phyloP scores from a whole-genome alignment of 2,113 vertebrate species.

The Hiodon tergisus region DNA sequence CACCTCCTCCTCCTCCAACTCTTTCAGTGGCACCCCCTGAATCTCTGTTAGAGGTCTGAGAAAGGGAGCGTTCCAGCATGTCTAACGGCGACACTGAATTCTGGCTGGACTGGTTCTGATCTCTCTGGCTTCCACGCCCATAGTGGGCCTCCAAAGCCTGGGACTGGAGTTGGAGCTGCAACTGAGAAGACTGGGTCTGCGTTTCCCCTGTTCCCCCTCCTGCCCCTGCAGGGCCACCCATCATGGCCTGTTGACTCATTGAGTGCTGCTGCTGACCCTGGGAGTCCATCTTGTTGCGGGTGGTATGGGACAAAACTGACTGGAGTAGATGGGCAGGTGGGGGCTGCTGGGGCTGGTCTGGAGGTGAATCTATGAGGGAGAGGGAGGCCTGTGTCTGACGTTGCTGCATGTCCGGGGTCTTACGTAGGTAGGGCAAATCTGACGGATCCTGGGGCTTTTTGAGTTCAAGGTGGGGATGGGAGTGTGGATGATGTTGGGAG shows the following conservation, averaged over 20 bases:
- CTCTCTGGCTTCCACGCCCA: conserved; percentile 56
- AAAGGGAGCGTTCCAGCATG: conserved; percentile 60
- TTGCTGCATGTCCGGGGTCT: conserved; percentile 54
- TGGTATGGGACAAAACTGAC: conserved; percentile 73
- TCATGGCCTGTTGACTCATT: conserved; percentile 61
- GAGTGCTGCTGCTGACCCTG: conserved; percentile 48
- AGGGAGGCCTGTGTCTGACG: conserved; percentile 55
- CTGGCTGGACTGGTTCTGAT: conserved; percentile 57
- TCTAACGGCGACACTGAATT: conserved; percentile 58
- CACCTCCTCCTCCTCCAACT: conserved; percentile 42
- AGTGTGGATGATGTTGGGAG: conserved; percentile 41
- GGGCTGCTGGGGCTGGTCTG: conserved; percentile 54
- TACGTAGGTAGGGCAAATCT: conserved; percentile 60
- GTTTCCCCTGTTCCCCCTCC: conserved; percentile 47
- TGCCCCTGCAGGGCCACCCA: conserved; percentile 42
- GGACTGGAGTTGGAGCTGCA: conserved; percentile 67
- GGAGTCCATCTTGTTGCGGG: conserved; percentile 60
- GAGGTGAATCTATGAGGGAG: conserved; percentile 62
- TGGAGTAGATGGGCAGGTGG: conserved; percentile 66
- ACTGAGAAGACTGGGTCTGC: conserved; percentile 60
- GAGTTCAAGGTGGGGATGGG: conserved; percentile 57
- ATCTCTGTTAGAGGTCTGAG: conserved; percentile 46
- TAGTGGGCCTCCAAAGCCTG: conserved; percentile 69
- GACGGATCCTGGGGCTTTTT: conserved; percentile 60
- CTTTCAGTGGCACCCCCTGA: conserved; percentile 45